A percentile compares a stretch with the other conserved stretches of the same genome.
phyloP scores from a whole-genome alignment of 1,140 invertebrate genomes.

The Pseudobourletiella spinata region DNA sequence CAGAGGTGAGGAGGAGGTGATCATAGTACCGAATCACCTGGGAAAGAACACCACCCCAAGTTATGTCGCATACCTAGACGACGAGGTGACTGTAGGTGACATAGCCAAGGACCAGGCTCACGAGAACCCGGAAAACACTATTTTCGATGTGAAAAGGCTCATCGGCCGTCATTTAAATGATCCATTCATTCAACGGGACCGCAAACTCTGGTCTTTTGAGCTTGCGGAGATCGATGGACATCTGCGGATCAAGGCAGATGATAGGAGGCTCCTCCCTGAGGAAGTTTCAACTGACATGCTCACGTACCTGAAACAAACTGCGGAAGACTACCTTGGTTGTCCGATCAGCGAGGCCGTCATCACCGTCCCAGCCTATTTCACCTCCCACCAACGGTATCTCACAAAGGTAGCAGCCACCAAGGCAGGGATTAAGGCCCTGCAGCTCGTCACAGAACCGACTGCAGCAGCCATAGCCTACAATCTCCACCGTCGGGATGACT shows the following conservation, averaged over 20 bases:
- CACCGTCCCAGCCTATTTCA: constrained; percentile 39
- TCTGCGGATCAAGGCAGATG: constrained; percentile 44
- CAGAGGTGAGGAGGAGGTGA: no score
- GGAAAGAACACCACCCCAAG: constrained; percentile 24
- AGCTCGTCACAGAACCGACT: constrained; percentile 46
- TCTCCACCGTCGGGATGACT: constrained; percentile 28
- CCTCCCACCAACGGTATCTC: constrained; percentile 38
- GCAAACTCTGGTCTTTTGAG: constrained; percentile 51
- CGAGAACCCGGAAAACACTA: constrained; percentile 15
- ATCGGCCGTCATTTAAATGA: constrained; percentile 52
- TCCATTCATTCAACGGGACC: constrained; percentile 47
- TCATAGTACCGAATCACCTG: constrained; percentile 8
- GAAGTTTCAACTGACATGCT: constrained; percentile 48
- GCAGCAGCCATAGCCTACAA: constrained; percentile 45
- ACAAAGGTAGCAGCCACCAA: constrained; percentile 41
- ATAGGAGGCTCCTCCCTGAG: constrained; percentile 43
- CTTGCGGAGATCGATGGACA: constrained; percentile 38
- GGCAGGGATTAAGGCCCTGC: constrained; percentile 91
- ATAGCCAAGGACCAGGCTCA: constrained; percentile 4
- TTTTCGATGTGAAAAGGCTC: constrained; percentile 47
- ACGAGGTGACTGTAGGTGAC: constrained; percentile 35
- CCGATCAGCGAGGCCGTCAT: constrained; percentile 38
- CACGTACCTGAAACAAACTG: constrained; percentile 44
- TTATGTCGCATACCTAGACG: constrained; percentile 53
- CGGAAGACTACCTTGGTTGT: constrained; percentile 38